Evolutionary conservation across 2,113 vertebrate species (phyloP).

Genomic region (Semnornis frantzii): DNA sequence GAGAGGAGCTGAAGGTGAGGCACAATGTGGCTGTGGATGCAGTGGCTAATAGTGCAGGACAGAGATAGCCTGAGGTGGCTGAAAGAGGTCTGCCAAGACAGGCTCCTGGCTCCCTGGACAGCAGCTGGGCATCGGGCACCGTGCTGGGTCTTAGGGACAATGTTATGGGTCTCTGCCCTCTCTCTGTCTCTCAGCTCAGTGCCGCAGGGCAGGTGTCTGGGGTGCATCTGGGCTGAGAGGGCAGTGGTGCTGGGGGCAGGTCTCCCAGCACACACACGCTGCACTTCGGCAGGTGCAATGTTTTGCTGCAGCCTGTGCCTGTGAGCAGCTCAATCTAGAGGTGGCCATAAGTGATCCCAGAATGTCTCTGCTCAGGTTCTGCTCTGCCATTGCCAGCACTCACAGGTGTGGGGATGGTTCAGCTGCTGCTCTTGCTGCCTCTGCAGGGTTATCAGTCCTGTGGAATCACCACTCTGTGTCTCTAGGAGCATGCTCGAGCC

Average conservation of each 20-base stretch:
- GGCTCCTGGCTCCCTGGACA: neutral
- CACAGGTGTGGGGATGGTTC: neutral
- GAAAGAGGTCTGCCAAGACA: neutral
- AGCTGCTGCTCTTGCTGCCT: neutral
- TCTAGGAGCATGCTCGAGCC: neutral
- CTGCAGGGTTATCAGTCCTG: neutral
- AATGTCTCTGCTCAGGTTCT: neutral
- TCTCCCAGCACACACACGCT: neutral
- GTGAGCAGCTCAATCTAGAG: conserved; percentile 9
- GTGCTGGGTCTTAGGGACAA: neutral
- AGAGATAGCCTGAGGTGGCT: neutral
- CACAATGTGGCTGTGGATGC: conserved; percentile 17
- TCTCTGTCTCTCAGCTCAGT: neutral
- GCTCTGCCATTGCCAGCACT: neutral
- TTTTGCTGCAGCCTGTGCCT: neutral
- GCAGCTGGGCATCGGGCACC: neutral
- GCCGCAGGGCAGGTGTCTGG: neutral
- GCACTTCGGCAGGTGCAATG: neutral
- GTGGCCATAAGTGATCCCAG: neutral
- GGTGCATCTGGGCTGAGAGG: neutral
- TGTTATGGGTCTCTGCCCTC: neutral
- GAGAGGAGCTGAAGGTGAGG: neutral
- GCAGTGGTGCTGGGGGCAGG: neutral
- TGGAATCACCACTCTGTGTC: neutral
- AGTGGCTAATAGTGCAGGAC: conserved; percentile 51